Conservation (phyloP, 2,888 invertebrate genomes). For the Oscheius sp. region DNA sequence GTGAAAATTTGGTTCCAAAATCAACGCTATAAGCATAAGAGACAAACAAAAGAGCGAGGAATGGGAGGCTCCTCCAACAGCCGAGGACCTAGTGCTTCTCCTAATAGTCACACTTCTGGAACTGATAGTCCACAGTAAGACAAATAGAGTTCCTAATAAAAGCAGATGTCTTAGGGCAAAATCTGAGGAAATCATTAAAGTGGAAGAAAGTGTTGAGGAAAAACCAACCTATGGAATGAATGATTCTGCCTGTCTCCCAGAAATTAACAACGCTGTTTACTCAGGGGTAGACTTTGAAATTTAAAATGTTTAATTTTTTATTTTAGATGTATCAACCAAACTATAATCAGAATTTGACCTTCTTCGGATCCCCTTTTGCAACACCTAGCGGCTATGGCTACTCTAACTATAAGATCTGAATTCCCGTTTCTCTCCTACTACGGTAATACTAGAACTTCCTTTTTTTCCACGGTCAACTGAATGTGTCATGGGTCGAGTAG, state of each 20-base stretch:
- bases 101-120: constrained; percentile 26
- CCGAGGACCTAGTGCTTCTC: constrained; percentile 33
- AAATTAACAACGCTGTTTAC: constrained; percentile 29
- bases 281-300: not conserved
- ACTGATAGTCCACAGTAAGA: constrained; percentile 33
- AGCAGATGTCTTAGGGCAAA: constrained; percentile 5
- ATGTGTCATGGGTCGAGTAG: constrained; percentile 28
- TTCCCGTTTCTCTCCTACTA: not conserved
- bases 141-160: not conserved
- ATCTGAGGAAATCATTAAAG: constrained; percentile 23
- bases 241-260: constrained; percentile 35
- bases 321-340: constrained; percentile 32
- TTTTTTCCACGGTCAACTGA: constrained; percentile 16
- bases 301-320: not conserved
- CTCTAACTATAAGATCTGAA: constrained; percentile 25
- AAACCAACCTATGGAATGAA: constrained; percentile 22
- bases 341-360: constrained; percentile 24
- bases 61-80: constrained; percentile 37
- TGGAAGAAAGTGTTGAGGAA: constrained; percentile 10
- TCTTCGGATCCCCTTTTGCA: constrained; percentile 2
- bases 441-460: constrained; percentile 2
- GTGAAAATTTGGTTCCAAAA: constrained; percentile 62
- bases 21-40: constrained; percentile 57
- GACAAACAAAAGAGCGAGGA: constrained; percentile 43
- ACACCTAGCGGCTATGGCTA: constrained; percentile 3